Base-by-base conservation (phyloP, 2,797 vertebrate species). In the Gadopsis marmoratus region DNA sequence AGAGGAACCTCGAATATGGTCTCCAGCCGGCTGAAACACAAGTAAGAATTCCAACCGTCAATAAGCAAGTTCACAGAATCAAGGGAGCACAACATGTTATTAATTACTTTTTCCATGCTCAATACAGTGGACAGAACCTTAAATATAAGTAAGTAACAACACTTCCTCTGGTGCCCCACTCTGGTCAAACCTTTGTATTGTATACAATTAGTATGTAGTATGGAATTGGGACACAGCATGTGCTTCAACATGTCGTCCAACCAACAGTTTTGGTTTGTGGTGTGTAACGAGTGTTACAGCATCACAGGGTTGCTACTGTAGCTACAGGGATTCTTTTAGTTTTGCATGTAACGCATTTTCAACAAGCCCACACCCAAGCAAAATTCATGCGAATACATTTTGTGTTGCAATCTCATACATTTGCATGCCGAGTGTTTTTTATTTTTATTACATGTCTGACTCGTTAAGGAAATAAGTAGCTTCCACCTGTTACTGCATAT, bases 1-100 rank as follows among this genome's bases (percentile, higher is more conserved):
- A 95, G 88, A 0, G 97, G 96, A 62, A 96, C 95, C 87, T 98
- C 97, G 7, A 97, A 97, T 77, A 98, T 96, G 39, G 97, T 98
- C 89, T 98, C 97, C 85, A 97, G 95, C 0, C 96, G 95, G 67
- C 97, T 98, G 86, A 65, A 89, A 87, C 29, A 61, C 0, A 6
- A 45, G 41, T 0, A 7, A 50, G 71, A 29, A 64, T 1, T 26
- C 7, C 3, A 10, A 39, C 55, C 35, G 35, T 59, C 35, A 78
- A 33, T 50, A 37, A 50, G 4, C 4, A 5, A 41, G 17, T 47
- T 51, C 35, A 41, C 7, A 2, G 13, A 23, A 16, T 66, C 14
- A 19, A 7, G 6, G 9, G 4, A 41, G 33, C 31, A 21, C 8
- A 48, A 9, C 10, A 19, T 14, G 45, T 4, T 6, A 19, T 16